Base-by-base conservation (phyloP, 2,888 invertebrate genomes). In the Hydropsyche betteni region DNA sequence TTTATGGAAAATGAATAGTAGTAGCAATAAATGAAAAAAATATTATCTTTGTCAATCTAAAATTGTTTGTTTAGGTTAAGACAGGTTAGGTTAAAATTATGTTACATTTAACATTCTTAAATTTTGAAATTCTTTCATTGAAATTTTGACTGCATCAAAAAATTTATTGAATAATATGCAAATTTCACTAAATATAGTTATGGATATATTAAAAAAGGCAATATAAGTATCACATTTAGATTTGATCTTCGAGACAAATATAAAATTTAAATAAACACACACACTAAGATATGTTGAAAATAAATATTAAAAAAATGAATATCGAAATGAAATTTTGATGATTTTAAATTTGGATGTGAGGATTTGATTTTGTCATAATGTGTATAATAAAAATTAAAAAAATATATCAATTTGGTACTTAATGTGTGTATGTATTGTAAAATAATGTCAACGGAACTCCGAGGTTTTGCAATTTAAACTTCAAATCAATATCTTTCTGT, bases 91-190 rank as follows among this genome's bases (percentile, higher is more conserved):
- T 24, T 24, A 24, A 24, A 2, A 24, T 24, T 24, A 2, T 24
- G 24, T 24, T 24, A 24, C 24, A 24, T 24, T 24, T 24, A 24
- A 24, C 24, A 24, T 24, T 24, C 24, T 24, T 24, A 24, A 24
- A 24, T 24, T 24, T 24, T 24, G 1, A 2, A 24, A 24, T 24
- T 24, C 24, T 24, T 24, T 24, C 24, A 24, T 24, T 24, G 2
- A 51, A 12, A 51, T 51, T 51, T 51, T 51, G 51, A 24, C 24
- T 24, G 24, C 24, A 2, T 24, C 51, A 1, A 51, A 2, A 24
- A 7, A 73, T 76, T 53, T 71, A 6, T 50, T 50, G 72, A 36
- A 72, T 75, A 55, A 68, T 68, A 44, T 38, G 16, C 33, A 53
- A 70, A 70, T 53, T 53, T 34, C 14, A 14, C 51, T 53, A 70